These are phyloP conservation scores for Ictalurus furcatus DNA, from an alignment of 2,113 vertebrate genomes.

Conservation along the genomic window DNA sequence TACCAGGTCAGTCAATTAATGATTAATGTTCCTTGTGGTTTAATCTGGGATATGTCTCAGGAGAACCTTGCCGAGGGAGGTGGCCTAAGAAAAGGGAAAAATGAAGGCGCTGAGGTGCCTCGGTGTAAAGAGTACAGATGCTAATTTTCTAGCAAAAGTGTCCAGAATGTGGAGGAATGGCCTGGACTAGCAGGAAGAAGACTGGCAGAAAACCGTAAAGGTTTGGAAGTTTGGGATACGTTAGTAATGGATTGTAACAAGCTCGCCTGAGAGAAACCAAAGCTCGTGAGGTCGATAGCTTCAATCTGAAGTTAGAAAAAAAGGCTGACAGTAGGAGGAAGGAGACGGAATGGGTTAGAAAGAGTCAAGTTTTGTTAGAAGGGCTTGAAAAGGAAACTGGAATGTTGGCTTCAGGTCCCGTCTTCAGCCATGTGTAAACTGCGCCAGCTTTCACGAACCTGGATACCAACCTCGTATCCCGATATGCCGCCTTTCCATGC, in stretches of 20 bases:
- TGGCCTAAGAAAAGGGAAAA: background rate
- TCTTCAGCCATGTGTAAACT: background rate
- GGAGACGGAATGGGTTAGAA: background rate
- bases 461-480: background rate
- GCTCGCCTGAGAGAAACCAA: background rate
- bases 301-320: background rate
- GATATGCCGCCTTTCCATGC: background rate
- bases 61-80: constrained; percentile 42
- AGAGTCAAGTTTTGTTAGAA: background rate
- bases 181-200: background rate
- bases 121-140: background rate
- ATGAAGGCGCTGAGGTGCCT: background rate
- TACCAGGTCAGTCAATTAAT: constrained; percentile 73
- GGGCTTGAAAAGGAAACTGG: background rate
- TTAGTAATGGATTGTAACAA: background rate
- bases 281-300: background rate
- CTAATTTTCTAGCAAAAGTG: background rate
- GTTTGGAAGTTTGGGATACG: background rate
- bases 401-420: background rate
- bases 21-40: constrained; percentile 72
- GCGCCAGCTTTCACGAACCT: background rate
- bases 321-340: background rate
- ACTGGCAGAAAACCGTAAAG: background rate
- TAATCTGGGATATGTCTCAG: constrained; percentile 73
- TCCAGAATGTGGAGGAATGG: background rate